Conservation (phyloP, 2,113 vertebrate genomes). For the Gracilinanus agilis region DNA sequence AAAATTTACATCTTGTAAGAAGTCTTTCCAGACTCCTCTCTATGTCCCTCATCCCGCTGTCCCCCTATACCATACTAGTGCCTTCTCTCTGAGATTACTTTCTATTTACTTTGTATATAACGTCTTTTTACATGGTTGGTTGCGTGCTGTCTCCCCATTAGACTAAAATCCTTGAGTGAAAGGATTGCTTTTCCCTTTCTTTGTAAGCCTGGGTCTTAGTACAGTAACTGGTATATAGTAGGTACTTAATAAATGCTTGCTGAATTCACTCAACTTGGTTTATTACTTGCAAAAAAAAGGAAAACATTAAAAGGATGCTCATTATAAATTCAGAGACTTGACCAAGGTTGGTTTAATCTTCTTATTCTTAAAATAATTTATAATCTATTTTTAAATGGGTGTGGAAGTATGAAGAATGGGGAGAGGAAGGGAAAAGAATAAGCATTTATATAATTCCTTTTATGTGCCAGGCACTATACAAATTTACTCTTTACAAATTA, state of each 20-base stretch:
- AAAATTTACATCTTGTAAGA: not conserved
- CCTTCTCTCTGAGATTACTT: not conserved
- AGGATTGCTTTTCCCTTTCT: not conserved
- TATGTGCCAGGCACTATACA: not conserved
- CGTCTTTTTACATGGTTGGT: not conserved
- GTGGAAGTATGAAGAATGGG: not conserved
- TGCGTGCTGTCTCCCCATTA: not conserved
- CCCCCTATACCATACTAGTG: not conserved
- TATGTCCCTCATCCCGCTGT: not conserved
- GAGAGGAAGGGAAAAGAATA: not conserved
- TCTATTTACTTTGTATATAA: not conserved
- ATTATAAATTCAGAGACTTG: not conserved
- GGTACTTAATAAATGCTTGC: not conserved
- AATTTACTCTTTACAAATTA: not conserved
- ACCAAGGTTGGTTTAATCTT: not conserved
- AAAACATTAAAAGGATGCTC: not conserved
- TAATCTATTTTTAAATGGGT: not conserved
- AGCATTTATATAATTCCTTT: not conserved
- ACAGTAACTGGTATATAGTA: not conserved
- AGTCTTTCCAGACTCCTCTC: not conserved
- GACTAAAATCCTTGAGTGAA: not conserved
- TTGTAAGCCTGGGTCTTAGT: not conserved
- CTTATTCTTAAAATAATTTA: not conserved
- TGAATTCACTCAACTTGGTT: not conserved
- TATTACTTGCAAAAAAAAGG: not conserved